Evolutionary conservation across 2,888 invertebrate species (phyloP).

Genomic region (Drosophila koepferae): DNA sequence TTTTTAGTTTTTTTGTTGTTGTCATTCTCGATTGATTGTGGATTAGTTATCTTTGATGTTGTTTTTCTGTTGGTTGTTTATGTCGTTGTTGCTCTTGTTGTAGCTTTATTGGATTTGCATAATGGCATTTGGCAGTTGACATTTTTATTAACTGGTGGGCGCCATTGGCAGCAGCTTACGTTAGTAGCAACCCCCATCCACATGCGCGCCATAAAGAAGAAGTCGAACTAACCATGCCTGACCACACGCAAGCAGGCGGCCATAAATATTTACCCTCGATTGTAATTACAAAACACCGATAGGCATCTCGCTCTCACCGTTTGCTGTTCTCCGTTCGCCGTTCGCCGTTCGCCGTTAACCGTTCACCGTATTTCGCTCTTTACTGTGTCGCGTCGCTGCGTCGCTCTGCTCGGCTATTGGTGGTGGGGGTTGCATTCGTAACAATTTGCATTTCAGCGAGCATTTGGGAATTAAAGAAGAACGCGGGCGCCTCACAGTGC

Average conservation of each 20-base stretch:
- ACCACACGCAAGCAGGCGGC: constrained; percentile 71
- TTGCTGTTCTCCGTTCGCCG: constrained; percentile 2
- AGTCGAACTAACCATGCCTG: constrained; percentile 65
- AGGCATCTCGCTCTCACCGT: constrained; percentile 72
- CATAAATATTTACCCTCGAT: constrained; percentile 77
- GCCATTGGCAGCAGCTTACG: constrained; percentile 45
- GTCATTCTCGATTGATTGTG: constrained; percentile 72
- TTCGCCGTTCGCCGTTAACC: constrained; percentile 1
- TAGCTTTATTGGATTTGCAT: constrained; percentile 65
- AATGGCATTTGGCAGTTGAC: constrained; percentile 65
- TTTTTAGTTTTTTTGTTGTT: constrained; percentile 40
- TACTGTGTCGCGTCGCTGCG: constrained; percentile 15
- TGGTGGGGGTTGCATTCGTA: constrained; percentile 61
- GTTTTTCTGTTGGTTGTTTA: constrained; percentile 16
- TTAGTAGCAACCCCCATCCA: constrained; percentile 28
- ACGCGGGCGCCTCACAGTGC: constrained; percentile 37
- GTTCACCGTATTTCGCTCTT: constrained; percentile 1
- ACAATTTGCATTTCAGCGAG: constrained; percentile 73
- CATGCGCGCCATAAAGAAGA: not conserved
- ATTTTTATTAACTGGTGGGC: constrained; percentile 72
- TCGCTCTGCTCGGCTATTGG: not conserved
- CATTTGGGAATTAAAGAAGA: constrained; percentile 71
- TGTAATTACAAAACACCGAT: constrained; percentile 81
- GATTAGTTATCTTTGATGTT: constrained; percentile 54
- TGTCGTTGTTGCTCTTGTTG: constrained; percentile 8